These are phyloP conservation scores for Cygnus olor DNA, from an alignment of 2,797 vertebrate species.

Conservation along the genomic window DNA sequence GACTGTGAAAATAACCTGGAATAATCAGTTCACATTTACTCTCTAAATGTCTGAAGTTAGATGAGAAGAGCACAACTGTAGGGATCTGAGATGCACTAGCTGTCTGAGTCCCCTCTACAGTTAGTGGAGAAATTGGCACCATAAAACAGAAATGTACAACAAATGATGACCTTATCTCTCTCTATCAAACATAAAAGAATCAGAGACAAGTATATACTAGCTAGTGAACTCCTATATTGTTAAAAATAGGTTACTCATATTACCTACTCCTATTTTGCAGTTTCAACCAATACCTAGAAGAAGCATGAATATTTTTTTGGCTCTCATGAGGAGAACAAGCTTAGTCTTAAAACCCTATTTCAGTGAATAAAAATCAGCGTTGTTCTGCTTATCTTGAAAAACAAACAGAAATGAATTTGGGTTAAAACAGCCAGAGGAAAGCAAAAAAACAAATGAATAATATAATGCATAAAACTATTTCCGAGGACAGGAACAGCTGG, in stretches of 20 bases:
- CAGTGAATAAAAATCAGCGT: neutral
- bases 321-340: fast-evolving
- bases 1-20: neutral
- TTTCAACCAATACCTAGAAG: neutral
- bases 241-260: neutral
- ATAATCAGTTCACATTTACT: neutral
- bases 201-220: neutral
- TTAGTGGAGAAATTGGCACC: neutral
- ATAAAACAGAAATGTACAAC: neutral
- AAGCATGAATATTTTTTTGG: neutral
- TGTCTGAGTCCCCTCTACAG: neutral
- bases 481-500: constrained; percentile 42
- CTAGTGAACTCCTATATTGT: fast-evolving
- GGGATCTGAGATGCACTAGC: neutral
- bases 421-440: neutral
- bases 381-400: neutral
- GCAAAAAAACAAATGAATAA: constrained; percentile 15
- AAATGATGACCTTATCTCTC: neutral
- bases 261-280: neutral
- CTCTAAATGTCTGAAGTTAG: neutral
- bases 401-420: neutral
- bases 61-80: neutral
- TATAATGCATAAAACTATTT: neutral
- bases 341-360: neutral
- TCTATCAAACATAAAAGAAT: neutral